Percentiles rank a stretch among this genome's conserved stretches.
Evolutionary conservation across 2,797 vertebrate genomes (phyloP).

Genomic region (Psittacula echo): DNA sequence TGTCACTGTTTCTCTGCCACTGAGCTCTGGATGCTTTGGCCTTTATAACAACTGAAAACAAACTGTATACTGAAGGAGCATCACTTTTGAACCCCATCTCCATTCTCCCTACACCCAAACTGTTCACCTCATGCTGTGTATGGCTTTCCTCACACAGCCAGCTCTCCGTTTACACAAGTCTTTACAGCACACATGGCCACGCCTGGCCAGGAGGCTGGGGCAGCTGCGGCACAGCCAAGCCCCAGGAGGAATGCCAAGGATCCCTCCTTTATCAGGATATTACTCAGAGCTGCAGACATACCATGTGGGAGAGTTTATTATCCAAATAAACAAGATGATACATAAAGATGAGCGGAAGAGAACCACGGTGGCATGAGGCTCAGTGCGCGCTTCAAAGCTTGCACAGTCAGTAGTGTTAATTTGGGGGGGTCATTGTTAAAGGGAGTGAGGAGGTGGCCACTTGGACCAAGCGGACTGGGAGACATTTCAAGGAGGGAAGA

Average conservation of each 20-base stretch:
- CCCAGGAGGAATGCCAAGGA: neutral
- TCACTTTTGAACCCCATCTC: neutral
- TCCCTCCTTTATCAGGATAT: neutral
- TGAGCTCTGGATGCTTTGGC: neutral
- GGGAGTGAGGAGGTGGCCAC: neutral
- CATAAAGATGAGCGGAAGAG: constrained; percentile 3
- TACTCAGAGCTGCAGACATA: neutral
- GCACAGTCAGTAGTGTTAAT: rapidly evolving
- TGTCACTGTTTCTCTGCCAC: neutral
- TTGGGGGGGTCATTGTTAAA: rapidly evolving
- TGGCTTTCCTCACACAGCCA: neutral
- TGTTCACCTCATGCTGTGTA: neutral
- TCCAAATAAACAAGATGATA: constrained; percentile 24
- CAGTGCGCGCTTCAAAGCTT: neutral
- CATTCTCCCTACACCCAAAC: rapidly evolving
- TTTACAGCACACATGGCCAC: rapidly evolving
- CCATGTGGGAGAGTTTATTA: neutral
- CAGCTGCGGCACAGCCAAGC: neutral
- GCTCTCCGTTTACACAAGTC: rapidly evolving
- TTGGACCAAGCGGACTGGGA: neutral
- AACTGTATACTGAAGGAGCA: neutral
- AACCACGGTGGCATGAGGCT: neutral
- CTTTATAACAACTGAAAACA: neutral
- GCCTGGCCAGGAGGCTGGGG: neutral
- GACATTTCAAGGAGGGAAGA: neutral